Evolutionary conservation across 2,113 vertebrate species (phyloP).

Genomic region (Anguilla japonica): DNA sequence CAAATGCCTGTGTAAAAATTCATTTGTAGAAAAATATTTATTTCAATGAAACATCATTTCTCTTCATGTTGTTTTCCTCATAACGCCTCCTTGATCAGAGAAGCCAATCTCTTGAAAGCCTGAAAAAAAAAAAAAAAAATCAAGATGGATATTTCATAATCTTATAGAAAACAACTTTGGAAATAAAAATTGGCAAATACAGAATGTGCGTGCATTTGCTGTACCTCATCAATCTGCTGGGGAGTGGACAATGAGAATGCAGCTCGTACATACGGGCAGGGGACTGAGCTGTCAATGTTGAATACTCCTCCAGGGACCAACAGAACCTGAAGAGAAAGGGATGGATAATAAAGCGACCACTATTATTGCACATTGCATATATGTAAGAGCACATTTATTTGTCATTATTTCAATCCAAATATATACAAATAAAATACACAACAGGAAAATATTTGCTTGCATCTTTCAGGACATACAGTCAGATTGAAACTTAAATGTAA

Average conservation of each 20-base stretch:
- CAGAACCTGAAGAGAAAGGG: slow-evolving; percentile 73
- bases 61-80: slow-evolving; percentile 48
- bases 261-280: slow-evolving; percentile 80
- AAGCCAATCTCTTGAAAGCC: slow-evolving; percentile 84
- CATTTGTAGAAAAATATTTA: not conserved
- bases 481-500: not conserved
- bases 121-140: slow-evolving; percentile 51
- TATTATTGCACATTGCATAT: not conserved
- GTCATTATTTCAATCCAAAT: not conserved
- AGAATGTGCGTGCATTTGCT: slow-evolving; percentile 25
- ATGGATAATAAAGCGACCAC: not conserved
- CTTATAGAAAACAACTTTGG: not conserved
- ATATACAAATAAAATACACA: not conserved
- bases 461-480: not conserved
- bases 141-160: not conserved
- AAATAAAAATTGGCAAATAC: not conserved
- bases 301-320: slow-evolving; percentile 85
- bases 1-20: not conserved
- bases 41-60: not conserved
- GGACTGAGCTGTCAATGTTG: slow-evolving; percentile 71
- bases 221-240: slow-evolving; percentile 83
- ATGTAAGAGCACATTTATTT: not conserved
- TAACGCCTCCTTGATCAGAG: slow-evolving; percentile 79
- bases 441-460: not conserved
- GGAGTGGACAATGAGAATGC: slow-evolving; percentile 84